Percentiles rank a stretch among this genome's conserved stretches.
Evolutionary conservation across 2,113 vertebrate species (phyloP).

Genomic region (Odocoileus virginianus): DNA sequence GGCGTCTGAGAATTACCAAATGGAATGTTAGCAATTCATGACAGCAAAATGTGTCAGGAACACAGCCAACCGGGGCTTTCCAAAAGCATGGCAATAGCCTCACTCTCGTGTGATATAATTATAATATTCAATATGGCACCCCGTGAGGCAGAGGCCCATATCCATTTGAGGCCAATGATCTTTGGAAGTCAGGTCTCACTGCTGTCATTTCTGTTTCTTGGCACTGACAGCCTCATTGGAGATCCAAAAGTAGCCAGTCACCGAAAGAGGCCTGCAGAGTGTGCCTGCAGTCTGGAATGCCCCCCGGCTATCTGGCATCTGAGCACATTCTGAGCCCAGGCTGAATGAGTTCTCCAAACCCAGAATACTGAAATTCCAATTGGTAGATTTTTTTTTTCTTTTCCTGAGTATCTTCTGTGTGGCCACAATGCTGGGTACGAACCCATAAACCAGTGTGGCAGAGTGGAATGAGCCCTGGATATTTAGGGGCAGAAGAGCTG

Average conservation of each 20-base stretch:
- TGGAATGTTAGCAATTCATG: neutral
- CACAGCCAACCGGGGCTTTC: neutral
- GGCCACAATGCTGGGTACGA: neutral
- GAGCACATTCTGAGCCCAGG: neutral
- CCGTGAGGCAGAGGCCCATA: rapidly evolving
- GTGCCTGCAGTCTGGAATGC: neutral
- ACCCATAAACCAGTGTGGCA: neutral
- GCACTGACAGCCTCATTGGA: neutral
- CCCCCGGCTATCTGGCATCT: neutral
- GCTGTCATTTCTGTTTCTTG: neutral
- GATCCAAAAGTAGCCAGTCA: neutral
- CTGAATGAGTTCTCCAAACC: neutral
- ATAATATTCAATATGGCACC: neutral
- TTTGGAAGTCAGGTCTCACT: neutral
- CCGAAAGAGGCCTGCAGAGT: neutral
- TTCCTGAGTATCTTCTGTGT: neutral
- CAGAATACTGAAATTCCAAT: neutral
- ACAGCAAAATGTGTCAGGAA: neutral
- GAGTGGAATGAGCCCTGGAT: neutral
- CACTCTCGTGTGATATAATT: neutral
- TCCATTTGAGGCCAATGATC: rapidly evolving
- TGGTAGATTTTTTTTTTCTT: neutral
- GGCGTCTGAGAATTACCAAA: neutral
- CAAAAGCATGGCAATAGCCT: neutral
- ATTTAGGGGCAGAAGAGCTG: neutral